A percentile compares a stretch with the other conserved stretches of the same genome.
Evolutionary conservation across 2,888 invertebrate genomes (phyloP).

Genomic region (Homarus gammarus): DNA sequence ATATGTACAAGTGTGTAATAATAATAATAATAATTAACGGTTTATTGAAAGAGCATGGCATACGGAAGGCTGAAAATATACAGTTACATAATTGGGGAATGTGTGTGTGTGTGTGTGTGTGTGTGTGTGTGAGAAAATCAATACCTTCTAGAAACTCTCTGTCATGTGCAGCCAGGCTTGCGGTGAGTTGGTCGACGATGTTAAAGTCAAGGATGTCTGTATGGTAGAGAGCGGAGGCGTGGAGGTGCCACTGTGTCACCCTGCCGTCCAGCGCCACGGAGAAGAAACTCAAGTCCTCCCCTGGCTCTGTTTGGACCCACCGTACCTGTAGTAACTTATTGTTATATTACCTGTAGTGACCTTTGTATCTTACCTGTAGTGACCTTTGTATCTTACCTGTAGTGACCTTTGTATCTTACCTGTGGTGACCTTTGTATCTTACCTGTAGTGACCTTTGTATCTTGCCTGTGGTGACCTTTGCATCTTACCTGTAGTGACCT

Average conservation of each 20-base stretch:
- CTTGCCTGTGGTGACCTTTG: too few relatives aligned
- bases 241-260: slow-evolving; percentile 85
- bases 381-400: too few relatives aligned
- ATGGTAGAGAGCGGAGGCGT: slow-evolving; percentile 17
- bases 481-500: too few relatives aligned
- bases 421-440: too few relatives aligned
- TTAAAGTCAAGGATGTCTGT: slow-evolving; percentile 58
- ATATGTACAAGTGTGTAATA: too few relatives aligned
- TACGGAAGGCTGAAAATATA: neutral
- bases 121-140: neutral
- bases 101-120: neutral
- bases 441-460: too few relatives aligned
- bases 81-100: neutral
- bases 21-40: too few relatives aligned
- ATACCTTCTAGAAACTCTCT: slow-evolving; percentile 20
- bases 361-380: too few relatives aligned
- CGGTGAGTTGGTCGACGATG: slow-evolving; percentile 28
- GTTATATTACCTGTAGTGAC: too few relatives aligned
- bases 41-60: neutral
- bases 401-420: too few relatives aligned
- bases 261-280: slow-evolving; percentile 94
- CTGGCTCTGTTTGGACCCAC: slow-evolving; percentile 94
- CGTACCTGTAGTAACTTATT: too few relatives aligned
- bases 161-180: slow-evolving; percentile 9
- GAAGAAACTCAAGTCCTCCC: slow-evolving; percentile 95